Evolutionary conservation across 2,797 vertebrate species (phyloP).

Genomic region (Siniperca obscura): DNA sequence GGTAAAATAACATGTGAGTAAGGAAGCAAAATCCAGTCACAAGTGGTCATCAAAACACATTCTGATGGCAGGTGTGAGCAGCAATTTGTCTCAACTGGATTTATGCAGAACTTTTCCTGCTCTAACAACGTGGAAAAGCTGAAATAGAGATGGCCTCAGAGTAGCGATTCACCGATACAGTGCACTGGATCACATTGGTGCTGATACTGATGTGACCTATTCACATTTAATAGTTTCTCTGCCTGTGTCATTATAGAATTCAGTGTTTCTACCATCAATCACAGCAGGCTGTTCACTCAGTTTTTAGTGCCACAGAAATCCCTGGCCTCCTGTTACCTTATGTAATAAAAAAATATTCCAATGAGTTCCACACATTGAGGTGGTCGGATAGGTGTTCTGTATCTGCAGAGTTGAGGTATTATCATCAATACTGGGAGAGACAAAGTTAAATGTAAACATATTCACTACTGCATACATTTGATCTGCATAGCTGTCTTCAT

Average conservation of each 20-base stretch:
- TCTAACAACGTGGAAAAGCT: not conserved
- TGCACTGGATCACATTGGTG: not conserved
- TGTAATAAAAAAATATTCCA: not conserved
- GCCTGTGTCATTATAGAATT: not conserved
- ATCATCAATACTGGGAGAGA: not conserved
- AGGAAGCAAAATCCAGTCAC: not conserved
- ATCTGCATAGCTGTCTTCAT: not conserved
- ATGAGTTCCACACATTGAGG: not conserved
- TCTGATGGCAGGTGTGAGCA: not conserved
- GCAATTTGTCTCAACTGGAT: not conserved
- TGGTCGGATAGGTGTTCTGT: not conserved
- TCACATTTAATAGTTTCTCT: not conserved
- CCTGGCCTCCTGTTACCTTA: not conserved
- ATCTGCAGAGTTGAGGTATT: not conserved
- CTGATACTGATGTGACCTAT: not conserved
- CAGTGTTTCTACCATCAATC: not conserved
- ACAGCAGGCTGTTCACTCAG: not conserved
- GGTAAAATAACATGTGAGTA: slow-evolving; percentile 2
- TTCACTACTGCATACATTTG: not conserved
- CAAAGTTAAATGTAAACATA: not conserved
- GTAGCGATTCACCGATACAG: not conserved
- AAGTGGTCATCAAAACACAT: not conserved
- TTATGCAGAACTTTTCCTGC: not conserved
- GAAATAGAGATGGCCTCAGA: not conserved
- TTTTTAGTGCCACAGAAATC: not conserved